These are phyloP conservation scores for Alethe castanea DNA, from an alignment of 2,113 vertebrate species.

Conservation along the genomic window DNA sequence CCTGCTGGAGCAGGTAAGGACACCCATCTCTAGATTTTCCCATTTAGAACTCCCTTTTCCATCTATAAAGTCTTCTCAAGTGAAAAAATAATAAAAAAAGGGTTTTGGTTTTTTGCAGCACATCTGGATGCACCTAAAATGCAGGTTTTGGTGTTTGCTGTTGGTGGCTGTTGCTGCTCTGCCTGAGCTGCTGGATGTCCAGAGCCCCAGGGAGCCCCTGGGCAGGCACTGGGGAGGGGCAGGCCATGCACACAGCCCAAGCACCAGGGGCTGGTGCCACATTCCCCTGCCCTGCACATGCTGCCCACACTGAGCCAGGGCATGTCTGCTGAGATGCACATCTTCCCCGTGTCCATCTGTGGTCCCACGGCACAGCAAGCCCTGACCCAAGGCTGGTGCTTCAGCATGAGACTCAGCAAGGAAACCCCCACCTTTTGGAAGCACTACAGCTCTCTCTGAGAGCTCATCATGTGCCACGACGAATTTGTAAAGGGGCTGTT, in stretches of 20 bases:
- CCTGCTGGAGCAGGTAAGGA: background rate
- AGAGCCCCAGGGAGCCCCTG: accelerated
- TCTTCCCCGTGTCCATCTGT: background rate
- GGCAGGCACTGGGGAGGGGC: background rate
- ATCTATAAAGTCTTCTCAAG: background rate
- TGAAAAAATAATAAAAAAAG: accelerated
- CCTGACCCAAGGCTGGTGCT: background rate
- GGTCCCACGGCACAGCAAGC: background rate
- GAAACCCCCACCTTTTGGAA: accelerated
- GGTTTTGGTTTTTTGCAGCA: background rate
- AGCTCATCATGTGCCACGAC: accelerated
- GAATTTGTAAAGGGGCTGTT: background rate
- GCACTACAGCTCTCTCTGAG: background rate
- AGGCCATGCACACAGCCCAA: background rate
- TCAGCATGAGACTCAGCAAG: background rate
- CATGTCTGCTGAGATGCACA: accelerated
- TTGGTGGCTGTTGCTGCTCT: background rate
- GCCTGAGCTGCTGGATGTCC: background rate
- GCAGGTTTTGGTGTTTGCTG: background rate
- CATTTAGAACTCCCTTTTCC: background rate
- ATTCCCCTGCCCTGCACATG: accelerated
- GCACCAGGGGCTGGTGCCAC: accelerated
- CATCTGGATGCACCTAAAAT: background rate
- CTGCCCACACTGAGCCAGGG: accelerated
- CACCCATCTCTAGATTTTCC: background rate